These are phyloP conservation scores for Luffia ferchaultella DNA, from an alignment of 2,888 invertebrate genomes.

Conservation along the genomic window DNA sequence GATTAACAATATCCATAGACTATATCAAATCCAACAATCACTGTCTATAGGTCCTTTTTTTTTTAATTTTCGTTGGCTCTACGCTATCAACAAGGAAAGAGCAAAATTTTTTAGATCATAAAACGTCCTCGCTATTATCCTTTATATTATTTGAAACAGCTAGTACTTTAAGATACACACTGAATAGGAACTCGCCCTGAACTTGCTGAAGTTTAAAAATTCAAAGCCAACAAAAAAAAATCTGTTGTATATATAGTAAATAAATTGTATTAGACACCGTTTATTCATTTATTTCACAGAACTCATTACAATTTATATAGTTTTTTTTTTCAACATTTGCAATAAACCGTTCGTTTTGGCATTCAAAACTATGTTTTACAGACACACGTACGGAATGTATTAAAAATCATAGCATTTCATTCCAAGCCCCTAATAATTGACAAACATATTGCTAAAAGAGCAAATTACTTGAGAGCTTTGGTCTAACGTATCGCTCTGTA, in stretches of 20 bases:
- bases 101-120: conserved; percentile 31
- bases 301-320: too few relatives aligned
- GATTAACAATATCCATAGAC: conserved; percentile 66
- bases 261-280: background rate
- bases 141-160: background rate
- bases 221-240: background rate
- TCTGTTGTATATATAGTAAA: background rate
- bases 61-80: conserved; percentile 41
- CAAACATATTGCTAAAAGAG: conserved; percentile 60
- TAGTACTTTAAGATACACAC: background rate
- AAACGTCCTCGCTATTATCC: background rate
- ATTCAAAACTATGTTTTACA: too few relatives aligned
- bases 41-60: conserved; percentile 50
- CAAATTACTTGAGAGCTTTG: conserved; percentile 52
- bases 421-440: conserved; percentile 60
- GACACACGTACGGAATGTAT: too few relatives aligned
- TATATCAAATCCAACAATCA: conserved; percentile 68
- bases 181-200: background rate
- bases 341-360: too few relatives aligned
- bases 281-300: too few relatives aligned
- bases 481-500: conserved; percentile 39
- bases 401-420: background rate
- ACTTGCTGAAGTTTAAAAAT: background rate
- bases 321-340: too few relatives aligned
- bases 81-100: conserved; percentile 59